These are phyloP conservation scores for Tanypteryx hageni DNA, from an alignment of 2,888 invertebrate species.

Conservation along the genomic window DNA sequence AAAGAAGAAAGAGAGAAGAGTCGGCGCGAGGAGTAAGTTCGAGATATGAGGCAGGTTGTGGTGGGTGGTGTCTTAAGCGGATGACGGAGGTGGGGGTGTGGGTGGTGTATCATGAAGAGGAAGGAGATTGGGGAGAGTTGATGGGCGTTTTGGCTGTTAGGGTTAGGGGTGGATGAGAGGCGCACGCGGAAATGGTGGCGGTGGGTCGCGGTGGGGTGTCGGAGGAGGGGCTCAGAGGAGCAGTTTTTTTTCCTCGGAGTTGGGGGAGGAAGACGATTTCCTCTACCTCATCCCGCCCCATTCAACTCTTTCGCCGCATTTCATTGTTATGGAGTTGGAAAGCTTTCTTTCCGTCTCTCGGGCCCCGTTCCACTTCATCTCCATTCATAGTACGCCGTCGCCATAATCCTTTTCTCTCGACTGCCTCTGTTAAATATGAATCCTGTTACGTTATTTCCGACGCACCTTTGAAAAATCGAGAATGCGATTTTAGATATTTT, in stretches of 20 bases:
- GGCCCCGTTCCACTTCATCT: neutral
- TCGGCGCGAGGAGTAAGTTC: neutral
- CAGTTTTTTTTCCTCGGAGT: neutral
- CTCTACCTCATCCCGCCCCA: neutral
- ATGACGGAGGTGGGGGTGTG: neutral
- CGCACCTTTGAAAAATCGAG: neutral
- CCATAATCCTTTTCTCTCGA: neutral
- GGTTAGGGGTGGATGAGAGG: too few relatives aligned
- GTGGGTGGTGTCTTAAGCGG: neutral
- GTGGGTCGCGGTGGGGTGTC: constrained; percentile 17
- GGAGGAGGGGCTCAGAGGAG: neutral
- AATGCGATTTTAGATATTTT: neutral
- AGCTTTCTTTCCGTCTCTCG: neutral
- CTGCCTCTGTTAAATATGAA: neutral
- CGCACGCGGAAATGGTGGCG: constrained; percentile 45
- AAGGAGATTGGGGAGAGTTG: too few relatives aligned
- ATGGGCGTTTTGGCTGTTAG: too few relatives aligned
- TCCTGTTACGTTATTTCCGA: neutral
- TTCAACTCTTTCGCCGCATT: neutral
- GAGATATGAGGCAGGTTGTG: neutral
- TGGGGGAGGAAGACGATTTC: neutral
- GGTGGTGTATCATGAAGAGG: neutral
- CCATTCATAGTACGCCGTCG: neutral
- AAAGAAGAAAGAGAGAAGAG: neutral
- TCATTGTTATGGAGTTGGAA: neutral